These are phyloP conservation scores for Menidia menidia DNA, from an alignment of 2,797 vertebrate genomes.

Conservation along the genomic window DNA sequence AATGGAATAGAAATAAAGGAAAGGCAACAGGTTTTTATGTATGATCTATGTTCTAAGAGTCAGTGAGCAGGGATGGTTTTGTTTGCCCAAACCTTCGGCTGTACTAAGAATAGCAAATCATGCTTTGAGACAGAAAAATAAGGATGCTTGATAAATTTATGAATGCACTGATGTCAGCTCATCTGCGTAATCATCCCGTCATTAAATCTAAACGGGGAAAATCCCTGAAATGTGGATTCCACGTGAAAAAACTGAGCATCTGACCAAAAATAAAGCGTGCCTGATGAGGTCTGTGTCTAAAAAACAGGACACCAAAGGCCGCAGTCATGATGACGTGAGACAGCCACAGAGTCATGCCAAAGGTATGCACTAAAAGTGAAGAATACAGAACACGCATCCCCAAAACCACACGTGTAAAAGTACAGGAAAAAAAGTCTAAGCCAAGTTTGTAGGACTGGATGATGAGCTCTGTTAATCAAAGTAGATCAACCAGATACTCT, in stretches of 20 bases:
- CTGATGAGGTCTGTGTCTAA: constrained; percentile 33
- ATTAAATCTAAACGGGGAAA: constrained; percentile 41
- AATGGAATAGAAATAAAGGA: background rate
- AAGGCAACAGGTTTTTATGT: background rate
- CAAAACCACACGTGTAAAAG: constrained; percentile 24
- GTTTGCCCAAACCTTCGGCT: too few relatives aligned
- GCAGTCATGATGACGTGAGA: constrained; percentile 48
- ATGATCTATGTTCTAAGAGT: background rate
- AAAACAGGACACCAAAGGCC: constrained; percentile 46
- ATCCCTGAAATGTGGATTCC: constrained; percentile 31
- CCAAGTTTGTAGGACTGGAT: constrained; percentile 16
- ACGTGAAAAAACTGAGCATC: constrained; percentile 32
- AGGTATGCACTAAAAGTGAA: constrained; percentile 38
- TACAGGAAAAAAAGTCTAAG: constrained; percentile 16
- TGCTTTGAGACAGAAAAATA: background rate
- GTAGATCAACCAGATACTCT: constrained; percentile 36
- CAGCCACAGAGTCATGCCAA: constrained; percentile 52
- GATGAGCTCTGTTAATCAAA: constrained; percentile 26
- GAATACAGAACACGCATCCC: constrained; percentile 31
- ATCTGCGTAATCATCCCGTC: constrained; percentile 2
- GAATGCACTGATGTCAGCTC: background rate
- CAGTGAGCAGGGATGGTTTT: too few relatives aligned
- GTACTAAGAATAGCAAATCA: background rate
- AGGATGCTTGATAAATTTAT: background rate
- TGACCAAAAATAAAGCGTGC: constrained; percentile 25